A percentile compares a stretch with the other conserved stretches of the same genome.
Evolutionary conservation across 1,140 invertebrate genomes (phyloP).

Genomic region (Globodera rostochiensis): DNA sequence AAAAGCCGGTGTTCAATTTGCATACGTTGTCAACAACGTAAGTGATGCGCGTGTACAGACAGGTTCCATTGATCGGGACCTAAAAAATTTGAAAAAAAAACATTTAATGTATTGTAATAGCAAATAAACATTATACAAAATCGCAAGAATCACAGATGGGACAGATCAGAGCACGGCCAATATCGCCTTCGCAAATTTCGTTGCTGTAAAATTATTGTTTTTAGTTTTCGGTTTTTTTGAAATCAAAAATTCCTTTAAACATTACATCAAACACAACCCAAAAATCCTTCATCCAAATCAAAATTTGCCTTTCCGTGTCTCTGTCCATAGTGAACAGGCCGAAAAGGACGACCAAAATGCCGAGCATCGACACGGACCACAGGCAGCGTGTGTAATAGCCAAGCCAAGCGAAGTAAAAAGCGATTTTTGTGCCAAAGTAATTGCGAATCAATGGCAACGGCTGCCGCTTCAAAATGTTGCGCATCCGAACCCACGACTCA

Average conservation of each 20-base stretch:
- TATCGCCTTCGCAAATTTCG: conserved; percentile 53
- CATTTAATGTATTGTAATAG: too few relatives aligned
- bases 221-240: too few relatives aligned
- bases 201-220: conserved; percentile 39
- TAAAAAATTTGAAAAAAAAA: background rate
- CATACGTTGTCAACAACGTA: conserved; percentile 94
- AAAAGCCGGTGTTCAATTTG: too few relatives aligned
- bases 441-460: conserved; percentile 81
- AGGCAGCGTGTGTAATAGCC: conserved; percentile 96
- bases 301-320: conserved; percentile 75
- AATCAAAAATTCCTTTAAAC: too few relatives aligned
- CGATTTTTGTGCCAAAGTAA: conserved; percentile 75
- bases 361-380: conserved; percentile 82
- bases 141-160: conserved; percentile 59
- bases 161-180: conserved; percentile 53
- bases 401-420: conserved; percentile 94
- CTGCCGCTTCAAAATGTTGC: conserved; percentile 73
- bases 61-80: conserved; percentile 33
- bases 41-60: conserved; percentile 71
- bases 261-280: background rate
- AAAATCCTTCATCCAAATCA: background rate
- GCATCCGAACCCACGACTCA: conserved; percentile 72
- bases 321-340: conserved; percentile 77
- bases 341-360: conserved; percentile 77
- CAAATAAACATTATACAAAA: conserved; percentile 30